These are phyloP conservation scores for Pipistrellus pygmaeus DNA, from an alignment of 2,797 vertebrate species.

Conservation along the genomic window DNA sequence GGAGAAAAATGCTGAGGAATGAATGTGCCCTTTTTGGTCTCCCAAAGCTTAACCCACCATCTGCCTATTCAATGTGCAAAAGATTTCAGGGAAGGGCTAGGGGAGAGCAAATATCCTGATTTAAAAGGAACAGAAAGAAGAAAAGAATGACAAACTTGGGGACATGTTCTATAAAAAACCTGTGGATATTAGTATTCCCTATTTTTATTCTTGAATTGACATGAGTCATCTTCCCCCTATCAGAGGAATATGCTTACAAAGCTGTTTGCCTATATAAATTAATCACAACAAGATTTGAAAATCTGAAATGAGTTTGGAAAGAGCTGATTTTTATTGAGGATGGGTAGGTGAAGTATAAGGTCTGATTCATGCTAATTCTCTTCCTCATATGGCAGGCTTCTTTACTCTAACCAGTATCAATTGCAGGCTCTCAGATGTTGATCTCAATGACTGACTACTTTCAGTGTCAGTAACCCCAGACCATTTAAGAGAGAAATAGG, in stretches of 20 bases:
- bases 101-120: slow-evolving; percentile 43
- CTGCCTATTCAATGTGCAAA: slow-evolving; percentile 67
- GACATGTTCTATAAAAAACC: slow-evolving; percentile 65
- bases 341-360: background rate
- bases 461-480: background rate
- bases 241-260: slow-evolving; percentile 58
- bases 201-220: slow-evolving; percentile 73
- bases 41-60: slow-evolving; percentile 69
- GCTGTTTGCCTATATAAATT: slow-evolving; percentile 60
- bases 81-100: slow-evolving; percentile 43
- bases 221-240: slow-evolving; percentile 66
- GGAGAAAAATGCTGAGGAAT: slow-evolving; percentile 64
- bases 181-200: slow-evolving; percentile 62
- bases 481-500: background rate
- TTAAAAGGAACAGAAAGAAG: slow-evolving; percentile 58
- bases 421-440: background rate
- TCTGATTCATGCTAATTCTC: background rate
- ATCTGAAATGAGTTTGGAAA: slow-evolving; percentile 37
- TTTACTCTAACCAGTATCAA: background rate
- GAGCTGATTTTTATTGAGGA: background rate
- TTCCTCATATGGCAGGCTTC: background rate
- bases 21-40: slow-evolving; percentile 62
- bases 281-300: slow-evolving; percentile 64
- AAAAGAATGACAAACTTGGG: slow-evolving; percentile 62
- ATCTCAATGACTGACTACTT: slow-evolving; percentile 15